Percentiles rank a stretch among this genome's conserved stretches.
Evolutionary conservation across 1,140 invertebrate species (phyloP).

Genomic region (Drosophila sturtevanti): DNA sequence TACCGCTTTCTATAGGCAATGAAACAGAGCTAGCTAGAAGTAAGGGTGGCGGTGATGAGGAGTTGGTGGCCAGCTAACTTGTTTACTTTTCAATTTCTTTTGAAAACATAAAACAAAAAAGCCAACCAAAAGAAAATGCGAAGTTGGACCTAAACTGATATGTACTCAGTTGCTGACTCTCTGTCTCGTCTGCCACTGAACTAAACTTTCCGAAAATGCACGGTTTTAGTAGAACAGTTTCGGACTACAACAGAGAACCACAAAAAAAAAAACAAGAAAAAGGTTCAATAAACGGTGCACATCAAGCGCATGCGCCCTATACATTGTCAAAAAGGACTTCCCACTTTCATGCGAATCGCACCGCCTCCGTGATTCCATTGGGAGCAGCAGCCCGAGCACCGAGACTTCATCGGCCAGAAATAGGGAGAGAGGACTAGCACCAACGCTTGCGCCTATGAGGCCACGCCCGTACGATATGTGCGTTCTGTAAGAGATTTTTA

Average conservation of each 20-base stretch:
- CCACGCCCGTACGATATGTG: constrained; percentile 35
- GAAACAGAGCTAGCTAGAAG: not conserved
- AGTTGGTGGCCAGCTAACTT: constrained; percentile 28
- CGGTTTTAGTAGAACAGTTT: constrained; percentile 68
- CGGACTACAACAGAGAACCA: not conserved
- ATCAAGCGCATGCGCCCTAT: constrained; percentile 26
- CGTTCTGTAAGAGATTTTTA: not conserved
- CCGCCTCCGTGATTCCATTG: constrained; percentile 72
- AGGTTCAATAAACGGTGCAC: not conserved
- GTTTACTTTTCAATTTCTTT: constrained; percentile 56
- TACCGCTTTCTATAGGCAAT: constrained; percentile 1
- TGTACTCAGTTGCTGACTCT: constrained; percentile 29
- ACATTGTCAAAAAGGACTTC: constrained; percentile 44
- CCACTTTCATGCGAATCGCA: constrained; percentile 43
- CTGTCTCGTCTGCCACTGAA: constrained; percentile 63
- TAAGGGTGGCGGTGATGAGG: not conserved
- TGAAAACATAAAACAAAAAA: constrained; percentile 5
- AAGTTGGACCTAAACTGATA: constrained; percentile 7
- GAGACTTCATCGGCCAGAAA: not conserved
- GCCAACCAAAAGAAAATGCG: not conserved
- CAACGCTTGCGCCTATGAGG: constrained; percentile 77
- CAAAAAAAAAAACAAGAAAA: not conserved
- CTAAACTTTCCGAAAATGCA: constrained; percentile 61
- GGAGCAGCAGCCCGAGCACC: constrained; percentile 40
- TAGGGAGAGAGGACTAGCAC: constrained; percentile 38